phyloP scores from a whole-genome alignment of 2,797 vertebrate species.

The Rallus crepitans region DNA sequence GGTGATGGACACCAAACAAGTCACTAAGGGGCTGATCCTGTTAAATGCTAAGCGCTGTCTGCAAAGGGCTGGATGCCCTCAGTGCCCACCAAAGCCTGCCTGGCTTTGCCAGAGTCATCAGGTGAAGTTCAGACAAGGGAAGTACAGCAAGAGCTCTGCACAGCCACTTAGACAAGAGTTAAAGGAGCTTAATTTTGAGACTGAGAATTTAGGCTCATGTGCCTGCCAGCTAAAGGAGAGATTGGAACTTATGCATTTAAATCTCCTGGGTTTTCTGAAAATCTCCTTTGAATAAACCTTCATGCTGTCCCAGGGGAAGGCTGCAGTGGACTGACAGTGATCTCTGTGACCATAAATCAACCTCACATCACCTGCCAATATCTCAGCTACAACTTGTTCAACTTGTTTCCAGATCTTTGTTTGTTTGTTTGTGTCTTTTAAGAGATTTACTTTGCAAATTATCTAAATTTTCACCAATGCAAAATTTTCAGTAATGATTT shows the following conservation, averaged over 20 bases:
- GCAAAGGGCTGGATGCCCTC: neutral
- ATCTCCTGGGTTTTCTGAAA: constrained; percentile 8
- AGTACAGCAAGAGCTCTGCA: neutral
- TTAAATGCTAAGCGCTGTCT: constrained; percentile 33
- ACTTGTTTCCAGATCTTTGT: neutral
- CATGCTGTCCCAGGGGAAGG: neutral
- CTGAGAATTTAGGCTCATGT: neutral
- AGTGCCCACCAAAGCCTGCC: neutral
- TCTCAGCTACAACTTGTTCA: neutral
- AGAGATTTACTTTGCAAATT: neutral
- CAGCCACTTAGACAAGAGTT: constrained; percentile 3
- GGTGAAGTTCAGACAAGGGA: neutral
- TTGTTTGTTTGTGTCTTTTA: neutral
- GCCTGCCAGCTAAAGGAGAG: neutral
- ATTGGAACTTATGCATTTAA: constrained; percentile 49
- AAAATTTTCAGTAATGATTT: neutral
- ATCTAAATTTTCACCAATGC: neutral
- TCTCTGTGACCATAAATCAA: neutral
- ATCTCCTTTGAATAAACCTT: constrained; percentile 49
- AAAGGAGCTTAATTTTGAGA: constrained; percentile 13
- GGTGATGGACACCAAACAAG: constrained; percentile 40
- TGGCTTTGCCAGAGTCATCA: neutral
- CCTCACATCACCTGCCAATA: neutral
- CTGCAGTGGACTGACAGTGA: neutral
- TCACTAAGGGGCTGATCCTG: constrained; percentile 38